Percentiles rank a stretch among this genome's conserved stretches.
phyloP scores from a whole-genome alignment of 2,888 invertebrate species.

The Polymixis flavicincta region DNA sequence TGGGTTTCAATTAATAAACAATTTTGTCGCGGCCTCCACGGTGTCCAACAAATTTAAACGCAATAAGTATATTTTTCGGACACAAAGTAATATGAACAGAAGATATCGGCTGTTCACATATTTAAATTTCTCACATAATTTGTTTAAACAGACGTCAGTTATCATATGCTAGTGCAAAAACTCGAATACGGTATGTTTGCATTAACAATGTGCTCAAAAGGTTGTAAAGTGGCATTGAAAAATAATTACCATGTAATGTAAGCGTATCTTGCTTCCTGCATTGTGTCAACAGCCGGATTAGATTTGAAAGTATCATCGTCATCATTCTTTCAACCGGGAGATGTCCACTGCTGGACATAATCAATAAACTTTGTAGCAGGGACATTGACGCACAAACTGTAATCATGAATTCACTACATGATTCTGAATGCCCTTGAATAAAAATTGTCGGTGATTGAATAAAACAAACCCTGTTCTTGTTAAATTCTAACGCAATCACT shows the following conservation, averaged over 20 bases:
- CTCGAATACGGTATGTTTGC: constrained; percentile 21
- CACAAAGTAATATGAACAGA: not conserved
- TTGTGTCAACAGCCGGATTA: not conserved
- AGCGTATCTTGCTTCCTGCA: not conserved
- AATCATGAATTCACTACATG: too few species aligned
- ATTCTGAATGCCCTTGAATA: too few species aligned
- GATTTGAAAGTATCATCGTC: not conserved
- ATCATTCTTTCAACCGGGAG: not conserved
- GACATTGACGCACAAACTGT: too few species aligned
- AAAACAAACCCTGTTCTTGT: too few species aligned
- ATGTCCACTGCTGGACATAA: not conserved
- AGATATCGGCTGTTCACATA: not conserved
- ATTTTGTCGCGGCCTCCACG: not conserved
- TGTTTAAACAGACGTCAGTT: constrained; percentile 51
- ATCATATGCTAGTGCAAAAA: constrained; percentile 30
- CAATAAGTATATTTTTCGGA: not conserved
- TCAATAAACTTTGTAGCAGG: not conserved
- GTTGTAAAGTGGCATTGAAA: constrained; percentile 10
- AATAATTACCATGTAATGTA: not conserved
- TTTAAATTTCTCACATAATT: constrained; percentile 7
- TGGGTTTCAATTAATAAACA: not conserved
- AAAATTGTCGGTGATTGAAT: too few species aligned
- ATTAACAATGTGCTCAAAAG: not conserved
- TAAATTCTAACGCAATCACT: too few species aligned
- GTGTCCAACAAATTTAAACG: too few species aligned